A percentile compares a stretch with the other conserved stretches of the same genome.
These are phyloP conservation scores for Hippocampus guttulatus DNA, from an alignment of 2,113 vertebrate species.

Conservation along the genomic window DNA sequence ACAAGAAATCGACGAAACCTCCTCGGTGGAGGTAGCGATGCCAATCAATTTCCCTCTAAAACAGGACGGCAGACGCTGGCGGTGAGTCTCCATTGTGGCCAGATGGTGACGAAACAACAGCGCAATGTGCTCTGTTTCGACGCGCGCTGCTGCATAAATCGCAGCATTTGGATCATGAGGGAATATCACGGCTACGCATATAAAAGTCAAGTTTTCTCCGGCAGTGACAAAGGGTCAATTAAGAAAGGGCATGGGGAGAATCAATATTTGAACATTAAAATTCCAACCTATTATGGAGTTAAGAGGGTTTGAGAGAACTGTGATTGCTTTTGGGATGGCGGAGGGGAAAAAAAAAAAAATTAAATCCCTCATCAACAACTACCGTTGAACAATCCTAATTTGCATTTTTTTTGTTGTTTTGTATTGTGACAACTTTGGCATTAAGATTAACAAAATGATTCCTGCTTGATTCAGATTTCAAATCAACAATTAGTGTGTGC, in stretches of 20 bases:
- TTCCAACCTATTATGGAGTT: conserved; percentile 2
- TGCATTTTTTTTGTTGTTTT: not conserved
- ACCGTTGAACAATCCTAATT: not conserved
- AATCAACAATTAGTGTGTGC: not conserved
- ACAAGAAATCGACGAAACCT: not conserved
- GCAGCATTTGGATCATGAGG: conserved; percentile 25
- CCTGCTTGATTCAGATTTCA: not conserved
- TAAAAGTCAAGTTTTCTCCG: not conserved
- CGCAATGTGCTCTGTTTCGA: conserved; percentile 54
- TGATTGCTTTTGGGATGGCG: not conserved
- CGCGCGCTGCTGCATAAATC: conserved; percentile 33
- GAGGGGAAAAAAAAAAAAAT: too few relatives aligned
- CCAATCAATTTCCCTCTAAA: conserved; percentile 15
- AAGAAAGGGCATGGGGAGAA: conserved; percentile 4
- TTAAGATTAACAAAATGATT: not conserved
- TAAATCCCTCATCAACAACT: not conserved
- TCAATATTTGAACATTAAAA: conserved; percentile 25
- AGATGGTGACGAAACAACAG: conserved; percentile 59
- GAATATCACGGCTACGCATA: conserved; percentile 3
- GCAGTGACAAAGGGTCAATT: conserved; percentile 1
- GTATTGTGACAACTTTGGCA: not conserved
- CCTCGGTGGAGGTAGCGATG: not conserved
- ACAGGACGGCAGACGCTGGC: conserved; percentile 39
- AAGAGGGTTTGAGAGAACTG: conserved; percentile 1
- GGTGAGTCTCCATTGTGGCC: conserved; percentile 40